A percentile compares a stretch with the other conserved stretches of the same genome.
These are phyloP conservation scores for Luperina nickerlii DNA, from an alignment of 2,888 invertebrate genomes.

Conservation along the genomic window DNA sequence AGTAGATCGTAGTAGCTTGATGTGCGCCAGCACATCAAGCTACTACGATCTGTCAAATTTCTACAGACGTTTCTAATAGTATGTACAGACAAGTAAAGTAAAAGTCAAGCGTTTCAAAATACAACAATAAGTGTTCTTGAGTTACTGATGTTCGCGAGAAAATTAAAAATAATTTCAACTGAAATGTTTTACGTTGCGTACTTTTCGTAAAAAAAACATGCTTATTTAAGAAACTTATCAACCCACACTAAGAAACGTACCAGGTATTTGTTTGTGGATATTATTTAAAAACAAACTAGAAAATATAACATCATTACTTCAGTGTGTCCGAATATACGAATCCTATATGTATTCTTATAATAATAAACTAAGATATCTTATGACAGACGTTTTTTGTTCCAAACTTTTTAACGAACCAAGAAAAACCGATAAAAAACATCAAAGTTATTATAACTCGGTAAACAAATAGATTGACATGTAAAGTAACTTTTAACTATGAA, in stretches of 20 bases:
- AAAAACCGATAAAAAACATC: constrained; percentile 12
- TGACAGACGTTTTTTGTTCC: constrained; percentile 9
- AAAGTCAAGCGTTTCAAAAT: background rate
- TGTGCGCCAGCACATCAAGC: no score
- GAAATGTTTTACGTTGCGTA: background rate
- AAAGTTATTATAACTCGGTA: constrained; percentile 19
- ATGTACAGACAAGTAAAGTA: no score
- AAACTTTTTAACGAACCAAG: constrained; percentile 55
- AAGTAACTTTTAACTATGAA: constrained; percentile 23
- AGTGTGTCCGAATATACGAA: constrained; percentile 4
- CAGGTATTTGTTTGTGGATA: background rate
- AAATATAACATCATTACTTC: background rate
- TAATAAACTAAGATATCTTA: constrained; percentile 21
- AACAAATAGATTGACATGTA: constrained; percentile 22
- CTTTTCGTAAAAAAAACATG: background rate
- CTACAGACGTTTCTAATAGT: no score
- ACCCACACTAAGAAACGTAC: background rate
- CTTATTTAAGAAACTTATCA: background rate
- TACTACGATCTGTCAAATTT: no score
- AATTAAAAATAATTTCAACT: background rate
- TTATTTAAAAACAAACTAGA: background rate
- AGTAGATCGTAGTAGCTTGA: no score
- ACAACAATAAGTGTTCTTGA: background rate
- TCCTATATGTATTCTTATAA: background rate
- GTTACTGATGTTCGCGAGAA: background rate